Percentiles rank a stretch among this genome's conserved stretches.
Evolutionary conservation across 2,888 invertebrate genomes (phyloP).

Genomic region (Epirrita christyi): DNA sequence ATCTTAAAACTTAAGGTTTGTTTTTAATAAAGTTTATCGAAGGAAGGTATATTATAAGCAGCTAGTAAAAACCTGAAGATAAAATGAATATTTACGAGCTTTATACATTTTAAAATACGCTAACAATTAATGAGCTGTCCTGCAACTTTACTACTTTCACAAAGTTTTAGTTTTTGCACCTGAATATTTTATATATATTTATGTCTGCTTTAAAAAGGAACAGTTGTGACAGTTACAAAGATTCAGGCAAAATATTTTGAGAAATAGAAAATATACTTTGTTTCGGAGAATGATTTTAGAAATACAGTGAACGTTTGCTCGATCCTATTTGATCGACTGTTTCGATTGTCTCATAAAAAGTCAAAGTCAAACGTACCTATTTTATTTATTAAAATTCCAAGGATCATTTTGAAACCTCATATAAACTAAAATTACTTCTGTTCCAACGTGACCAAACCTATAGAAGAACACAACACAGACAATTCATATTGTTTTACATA

Average conservation of each 20-base stretch:
- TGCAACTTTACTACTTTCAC: constrained; percentile 3
- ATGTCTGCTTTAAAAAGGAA: not conserved
- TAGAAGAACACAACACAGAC: too few relatives aligned
- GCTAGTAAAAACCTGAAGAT: not conserved
- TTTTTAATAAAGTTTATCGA: too few relatives aligned
- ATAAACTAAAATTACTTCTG: too few relatives aligned
- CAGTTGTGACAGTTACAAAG: not conserved
- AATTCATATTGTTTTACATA: too few relatives aligned
- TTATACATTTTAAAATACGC: not conserved
- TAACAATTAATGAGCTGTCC: constrained; percentile 11
- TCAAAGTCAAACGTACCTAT: too few relatives aligned
- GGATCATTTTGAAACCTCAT: too few relatives aligned
- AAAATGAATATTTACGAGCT: constrained; percentile 9
- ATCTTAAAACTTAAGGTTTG: too few relatives aligned
- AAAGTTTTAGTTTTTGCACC: not conserved
- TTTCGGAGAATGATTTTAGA: constrained; percentile 7
- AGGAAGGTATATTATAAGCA: too few relatives aligned
- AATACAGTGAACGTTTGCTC: constrained; percentile 7
- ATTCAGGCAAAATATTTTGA: constrained; percentile 6
- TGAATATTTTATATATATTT: not conserved
- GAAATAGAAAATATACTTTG: constrained; percentile 7
- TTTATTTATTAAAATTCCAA: too few relatives aligned
- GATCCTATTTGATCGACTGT: too few relatives aligned
- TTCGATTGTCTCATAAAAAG: too few relatives aligned
- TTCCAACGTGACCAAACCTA: too few relatives aligned